Conservation (phyloP, 1,140 invertebrate genomes). For the Eupeodes corollae region DNA sequence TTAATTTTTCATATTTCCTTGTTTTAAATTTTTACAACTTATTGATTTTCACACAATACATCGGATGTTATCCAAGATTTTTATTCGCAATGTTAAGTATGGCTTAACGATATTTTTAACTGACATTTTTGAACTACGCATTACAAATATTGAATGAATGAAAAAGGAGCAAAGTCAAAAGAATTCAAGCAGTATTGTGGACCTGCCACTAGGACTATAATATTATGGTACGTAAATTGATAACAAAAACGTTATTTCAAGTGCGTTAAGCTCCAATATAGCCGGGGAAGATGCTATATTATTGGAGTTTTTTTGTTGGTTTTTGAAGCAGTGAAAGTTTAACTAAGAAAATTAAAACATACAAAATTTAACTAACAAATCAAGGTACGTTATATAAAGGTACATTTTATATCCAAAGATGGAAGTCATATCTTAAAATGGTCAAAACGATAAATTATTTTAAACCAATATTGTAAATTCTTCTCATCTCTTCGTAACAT, state of each 20-base stretch:
- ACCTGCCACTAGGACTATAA: neutral
- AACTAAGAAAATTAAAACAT: too few relatives aligned
- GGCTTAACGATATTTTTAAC: neutral
- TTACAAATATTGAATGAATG: constrained; percentile 4
- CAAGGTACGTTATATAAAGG: too few relatives aligned
- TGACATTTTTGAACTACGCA: constrained; percentile 7
- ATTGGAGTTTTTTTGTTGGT: constrained; percentile 19
- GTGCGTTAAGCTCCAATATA: constrained; percentile 34
- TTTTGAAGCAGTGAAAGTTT: neutral
- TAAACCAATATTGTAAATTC: too few relatives aligned
- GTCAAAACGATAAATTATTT: too few relatives aligned
- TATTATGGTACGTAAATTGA: neutral
- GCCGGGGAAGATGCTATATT: constrained; percentile 37
- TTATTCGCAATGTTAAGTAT: constrained; percentile 11
- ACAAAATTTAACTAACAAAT: too few relatives aligned
- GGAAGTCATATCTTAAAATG: too few relatives aligned
- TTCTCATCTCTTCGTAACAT: too few relatives aligned
- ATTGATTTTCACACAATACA: too few relatives aligned
- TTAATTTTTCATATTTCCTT: too few relatives aligned
- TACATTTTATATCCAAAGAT: too few relatives aligned
- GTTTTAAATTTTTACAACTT: too few relatives aligned
- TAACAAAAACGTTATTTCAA: neutral
- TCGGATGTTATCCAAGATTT: too few relatives aligned
- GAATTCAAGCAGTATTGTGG: constrained; percentile 4
- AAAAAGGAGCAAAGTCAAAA: constrained; percentile 14